Base-by-base conservation (phyloP, 2,113 vertebrate genomes). In the Sylvia atricapilla region DNA sequence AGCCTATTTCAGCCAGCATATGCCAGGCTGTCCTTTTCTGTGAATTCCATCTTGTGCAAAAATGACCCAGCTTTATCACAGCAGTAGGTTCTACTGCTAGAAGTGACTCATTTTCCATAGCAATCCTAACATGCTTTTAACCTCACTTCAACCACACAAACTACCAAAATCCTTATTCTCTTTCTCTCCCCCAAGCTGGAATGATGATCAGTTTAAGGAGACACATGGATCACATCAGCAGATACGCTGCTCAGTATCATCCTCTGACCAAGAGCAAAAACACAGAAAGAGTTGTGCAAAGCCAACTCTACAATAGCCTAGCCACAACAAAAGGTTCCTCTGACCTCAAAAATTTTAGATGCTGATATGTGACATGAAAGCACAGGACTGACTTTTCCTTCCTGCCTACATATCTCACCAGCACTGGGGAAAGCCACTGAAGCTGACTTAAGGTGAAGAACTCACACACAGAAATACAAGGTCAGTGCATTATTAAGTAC, bases 281-380 rank as follows among this genome's bases (percentile, higher is more conserved):
- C n/a, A 68, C 21, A 70, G 23, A 64, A 43, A 39, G 88, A 84
- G 33, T 28, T 89, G 73, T 74, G 81, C 84, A 95, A 94, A 93
- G 76, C 77, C 2, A 5, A 84, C 53, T 81, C 67, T 63, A n/a
- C 64, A 93, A 91, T 84, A 89, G 39, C 66, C 81, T 66, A 91
- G 92, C 90, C 85, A 94, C 90, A 96, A 96, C 81, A 94, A 87
- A 96, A 94, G 84, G 63, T 64, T 91, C 62, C 41, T 68, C 87
- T 76, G 78, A 95, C 84, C 95, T 95, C 83, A 93, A 88, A 89
- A 70, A 77, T 50, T 19, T 69, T 62, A 93, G 76, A 90, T 78
- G 80, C 63, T 74, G 72, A 33, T 76, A 41, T 0, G 16, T 84
- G 70, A 92, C 95, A 91, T 0, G 7, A 80, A 85, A 90, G 50